Evolutionary conservation across 2,113 vertebrate genomes (phyloP).

Genomic region (Proteles cristata): DNA sequence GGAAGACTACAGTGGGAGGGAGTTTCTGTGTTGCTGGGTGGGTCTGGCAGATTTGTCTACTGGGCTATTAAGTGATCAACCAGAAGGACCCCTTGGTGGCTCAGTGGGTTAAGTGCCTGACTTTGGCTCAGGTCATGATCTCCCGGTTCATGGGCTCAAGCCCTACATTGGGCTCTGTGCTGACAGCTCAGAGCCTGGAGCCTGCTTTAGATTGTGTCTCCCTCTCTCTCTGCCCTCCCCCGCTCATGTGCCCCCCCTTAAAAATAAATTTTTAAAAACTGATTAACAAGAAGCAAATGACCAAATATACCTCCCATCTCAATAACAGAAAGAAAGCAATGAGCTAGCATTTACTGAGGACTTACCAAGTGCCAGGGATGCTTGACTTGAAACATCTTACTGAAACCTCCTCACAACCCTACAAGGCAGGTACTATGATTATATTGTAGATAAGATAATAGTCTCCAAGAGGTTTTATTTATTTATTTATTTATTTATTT

Average conservation of each 20-base stretch:
- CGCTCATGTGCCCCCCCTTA: too few species aligned
- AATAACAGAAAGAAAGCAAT: not conserved
- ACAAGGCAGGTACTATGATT: not conserved
- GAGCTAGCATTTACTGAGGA: not conserved
- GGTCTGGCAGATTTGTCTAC: not conserved
- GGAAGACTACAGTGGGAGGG: not conserved
- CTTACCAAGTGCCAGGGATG: not conserved
- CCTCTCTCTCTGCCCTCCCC: too few species aligned
- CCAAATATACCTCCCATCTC: not conserved
- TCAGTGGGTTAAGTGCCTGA: too few species aligned
- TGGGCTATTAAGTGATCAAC: not conserved
- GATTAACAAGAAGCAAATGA: constrained; percentile 26
- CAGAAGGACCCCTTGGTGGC: not conserved
- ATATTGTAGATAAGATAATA: not conserved
- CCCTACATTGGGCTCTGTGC: too few species aligned
- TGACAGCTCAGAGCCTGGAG: too few species aligned
- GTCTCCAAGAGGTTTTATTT: not conserved
- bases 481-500: too few species aligned
- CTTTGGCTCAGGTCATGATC: too few species aligned
- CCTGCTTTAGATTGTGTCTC: too few species aligned
- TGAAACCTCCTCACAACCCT: not conserved
- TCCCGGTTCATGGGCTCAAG: too few species aligned
- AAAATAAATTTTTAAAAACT: not conserved
- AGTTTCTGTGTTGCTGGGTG: not conserved
- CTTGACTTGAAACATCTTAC: not conserved